Evolutionary conservation across 2,797 vertebrate genomes (phyloP), one percentile per base, ranked within the genome.

Genomic region (Zalophus californianus): DNA sequence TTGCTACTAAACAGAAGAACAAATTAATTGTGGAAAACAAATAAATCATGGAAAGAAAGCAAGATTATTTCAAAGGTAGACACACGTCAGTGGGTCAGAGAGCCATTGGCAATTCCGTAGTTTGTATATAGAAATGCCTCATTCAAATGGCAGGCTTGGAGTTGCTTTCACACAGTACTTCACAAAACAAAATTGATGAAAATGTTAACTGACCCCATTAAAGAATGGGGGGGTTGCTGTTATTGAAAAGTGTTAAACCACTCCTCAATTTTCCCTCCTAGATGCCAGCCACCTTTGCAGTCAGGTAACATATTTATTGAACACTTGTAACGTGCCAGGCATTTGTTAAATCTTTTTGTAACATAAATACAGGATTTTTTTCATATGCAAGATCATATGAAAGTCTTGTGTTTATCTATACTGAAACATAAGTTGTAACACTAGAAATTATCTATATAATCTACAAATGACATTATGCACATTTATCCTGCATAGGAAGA

Each of bases 1-100:
- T 80, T 93, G 35, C 35, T 72, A 78, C 70, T 84, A 70, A 79
- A 70, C 21, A 50, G 52, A 44, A 78, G 21, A 78, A 60, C 50
- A 58, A 86, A 70, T 84, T 78, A 85, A 79, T 29, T 85, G 66
- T 72, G 38, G 50, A 41, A 90, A 93, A 79, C 52, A 95, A 79
- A 84, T 70, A 68, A 90, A 60, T 38, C 52, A 27, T 56, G 35
- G 18, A 64, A 86, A 90, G 29, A 96, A 48, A 72, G 72, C 18
- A 70, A 96, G 35, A 70, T 70, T 70, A 70, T 70, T 70, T 70
- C 66, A 80, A 93, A 72, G 23, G 14, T 60, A 89, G 44, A 56
- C 38, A 64, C n/a, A 77, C 2, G 4, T 14, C 38, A 66, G 66
- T 79, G 44, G 56, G 62, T 88, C 58, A 87, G 14, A 92, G 32